Conservation (phyloP, 2,113 vertebrate genomes). For the Chloropsis cyanopogon region DNA sequence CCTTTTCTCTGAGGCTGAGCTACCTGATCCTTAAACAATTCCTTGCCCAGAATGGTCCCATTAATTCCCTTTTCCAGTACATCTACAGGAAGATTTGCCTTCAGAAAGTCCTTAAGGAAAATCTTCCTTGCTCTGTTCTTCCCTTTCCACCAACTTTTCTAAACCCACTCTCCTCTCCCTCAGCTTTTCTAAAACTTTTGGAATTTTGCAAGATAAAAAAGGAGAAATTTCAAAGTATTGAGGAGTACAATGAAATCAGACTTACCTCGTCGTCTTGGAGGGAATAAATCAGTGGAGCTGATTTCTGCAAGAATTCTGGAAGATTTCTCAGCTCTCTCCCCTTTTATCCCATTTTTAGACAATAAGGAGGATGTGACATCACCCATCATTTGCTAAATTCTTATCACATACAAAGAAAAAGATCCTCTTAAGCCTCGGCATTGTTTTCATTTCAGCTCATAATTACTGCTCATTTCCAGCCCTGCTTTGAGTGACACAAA, state of each 20-base stretch:
- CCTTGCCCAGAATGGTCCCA: background rate
- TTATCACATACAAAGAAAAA: background rate
- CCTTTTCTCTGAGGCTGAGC: background rate
- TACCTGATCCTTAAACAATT: background rate
- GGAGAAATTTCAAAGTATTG: background rate
- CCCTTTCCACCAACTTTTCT: background rate
- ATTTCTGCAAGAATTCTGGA: background rate
- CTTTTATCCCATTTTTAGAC: background rate
- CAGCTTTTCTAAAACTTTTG: background rate
- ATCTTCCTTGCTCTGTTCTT: background rate
- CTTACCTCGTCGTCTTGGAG: background rate
- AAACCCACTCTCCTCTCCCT: background rate
- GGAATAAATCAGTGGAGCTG: background rate
- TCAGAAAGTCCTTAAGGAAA: background rate
- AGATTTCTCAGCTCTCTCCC: background rate
- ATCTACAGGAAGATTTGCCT: background rate
- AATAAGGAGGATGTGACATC: background rate
- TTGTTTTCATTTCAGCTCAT: background rate
- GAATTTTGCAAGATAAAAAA: background rate
- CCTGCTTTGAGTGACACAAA: background rate
- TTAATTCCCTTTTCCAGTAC: background rate
- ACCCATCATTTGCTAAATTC: background rate
- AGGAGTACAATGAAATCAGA: background rate
- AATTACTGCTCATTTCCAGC: background rate
- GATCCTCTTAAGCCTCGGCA: background rate